phyloP scores from a whole-genome alignment of 2,113 vertebrate genomes.

The Pandion haliaetus region DNA sequence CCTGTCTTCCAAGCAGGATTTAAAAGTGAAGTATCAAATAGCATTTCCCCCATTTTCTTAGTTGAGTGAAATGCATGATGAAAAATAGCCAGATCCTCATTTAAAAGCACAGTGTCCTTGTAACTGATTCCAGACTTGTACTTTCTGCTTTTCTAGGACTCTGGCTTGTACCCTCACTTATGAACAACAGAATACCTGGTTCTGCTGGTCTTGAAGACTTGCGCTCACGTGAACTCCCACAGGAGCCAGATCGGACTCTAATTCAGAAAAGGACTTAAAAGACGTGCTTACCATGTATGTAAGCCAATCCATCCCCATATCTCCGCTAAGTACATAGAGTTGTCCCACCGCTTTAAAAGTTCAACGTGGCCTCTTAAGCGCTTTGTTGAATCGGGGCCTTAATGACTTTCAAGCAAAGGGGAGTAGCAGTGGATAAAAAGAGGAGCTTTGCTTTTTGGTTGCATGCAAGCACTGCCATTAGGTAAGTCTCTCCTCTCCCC shows the following conservation, averaged over 20 bases:
- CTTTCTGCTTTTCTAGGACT: background rate
- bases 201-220: background rate
- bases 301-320: background rate
- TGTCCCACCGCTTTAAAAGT: background rate
- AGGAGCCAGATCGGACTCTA: background rate
- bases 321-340: rapidly evolving
- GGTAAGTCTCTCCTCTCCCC: background rate
- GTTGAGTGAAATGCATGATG: background rate
- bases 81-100: slow-evolving; percentile 22
- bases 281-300: background rate
- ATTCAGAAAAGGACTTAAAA: background rate
- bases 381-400: background rate
- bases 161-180: background rate
- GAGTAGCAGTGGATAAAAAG: background rate
- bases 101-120: background rate
- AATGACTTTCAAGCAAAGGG: background rate
- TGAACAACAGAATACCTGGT: background rate
- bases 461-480: background rate
- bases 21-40: slow-evolving; percentile 44
- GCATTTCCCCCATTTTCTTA: background rate
- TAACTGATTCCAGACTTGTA: slow-evolving; percentile 42
- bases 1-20: slow-evolving; percentile 42
- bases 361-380: background rate
- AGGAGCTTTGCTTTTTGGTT: background rate
- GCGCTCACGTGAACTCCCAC: background rate